Conservation (phyloP, 1,140 invertebrate species). For the Drosophila rufa region DNA sequence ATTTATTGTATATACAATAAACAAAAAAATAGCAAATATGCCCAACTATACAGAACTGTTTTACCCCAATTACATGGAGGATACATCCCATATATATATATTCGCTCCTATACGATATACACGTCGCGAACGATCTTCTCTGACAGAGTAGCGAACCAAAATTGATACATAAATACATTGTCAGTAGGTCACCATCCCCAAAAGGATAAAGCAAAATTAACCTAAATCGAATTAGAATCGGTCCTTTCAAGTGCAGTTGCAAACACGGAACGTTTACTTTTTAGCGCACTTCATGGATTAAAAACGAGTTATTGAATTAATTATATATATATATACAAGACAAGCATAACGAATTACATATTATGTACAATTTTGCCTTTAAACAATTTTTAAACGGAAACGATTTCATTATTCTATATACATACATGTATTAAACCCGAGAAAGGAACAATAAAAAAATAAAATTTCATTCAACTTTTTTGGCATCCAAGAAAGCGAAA, state of each 20-base stretch:
- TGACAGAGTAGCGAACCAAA: slow-evolving; percentile 8
- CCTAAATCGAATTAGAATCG: slow-evolving; percentile 28
- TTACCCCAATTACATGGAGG: slow-evolving; percentile 32
- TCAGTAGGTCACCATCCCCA: slow-evolving; percentile 16
- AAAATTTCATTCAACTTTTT: slow-evolving; percentile 74
- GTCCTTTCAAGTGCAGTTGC: slow-evolving; percentile 35
- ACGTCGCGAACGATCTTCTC: slow-evolving; percentile 10
- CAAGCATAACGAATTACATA: slow-evolving; percentile 56
- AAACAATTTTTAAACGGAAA: slow-evolving; percentile 67
- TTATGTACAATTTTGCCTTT: slow-evolving; percentile 77
- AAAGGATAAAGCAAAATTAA: slow-evolving; percentile 21
- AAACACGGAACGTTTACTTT: slow-evolving; percentile 53
- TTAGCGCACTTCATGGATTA: slow-evolving; percentile 55
- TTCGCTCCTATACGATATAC: slow-evolving; percentile 17
- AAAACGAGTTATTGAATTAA: slow-evolving; percentile 47
- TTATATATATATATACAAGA: slow-evolving; percentile 48
- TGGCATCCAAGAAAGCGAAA: slow-evolving; percentile 77
- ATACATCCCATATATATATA: slow-evolving; percentile 8
- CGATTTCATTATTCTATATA: slow-evolving; percentile 71
- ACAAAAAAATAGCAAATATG: slow-evolving; percentile 30
- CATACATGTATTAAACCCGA: slow-evolving; percentile 52
- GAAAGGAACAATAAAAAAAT: slow-evolving; percentile 76
- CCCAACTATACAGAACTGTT: slow-evolving; percentile 52
- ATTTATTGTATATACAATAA: slow-evolving; percentile 81
- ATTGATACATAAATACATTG: slow-evolving; percentile 26